These are phyloP conservation scores for Azorinus chamasolen DNA, from an alignment of 2,888 invertebrate species.

Conservation along the genomic window DNA sequence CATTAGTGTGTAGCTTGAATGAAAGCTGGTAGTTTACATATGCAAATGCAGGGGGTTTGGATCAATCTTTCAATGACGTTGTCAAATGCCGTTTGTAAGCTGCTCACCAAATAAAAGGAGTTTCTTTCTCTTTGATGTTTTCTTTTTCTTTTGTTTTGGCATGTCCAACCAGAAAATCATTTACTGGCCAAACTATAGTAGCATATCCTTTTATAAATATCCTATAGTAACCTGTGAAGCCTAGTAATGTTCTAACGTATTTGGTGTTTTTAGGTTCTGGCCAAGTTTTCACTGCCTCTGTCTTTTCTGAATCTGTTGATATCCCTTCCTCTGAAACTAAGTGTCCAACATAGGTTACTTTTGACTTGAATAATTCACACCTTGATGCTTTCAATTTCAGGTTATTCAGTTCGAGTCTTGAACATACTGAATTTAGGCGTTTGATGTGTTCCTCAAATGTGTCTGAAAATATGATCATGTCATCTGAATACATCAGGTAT, in stretches of 20 bases:
- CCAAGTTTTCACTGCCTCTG: no score
- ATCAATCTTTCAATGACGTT: neutral
- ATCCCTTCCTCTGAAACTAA: no score
- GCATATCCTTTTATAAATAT: conserved; percentile 22
- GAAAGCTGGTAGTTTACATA: conserved; percentile 19
- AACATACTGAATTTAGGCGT: conserved; percentile 2
- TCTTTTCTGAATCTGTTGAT: no score
- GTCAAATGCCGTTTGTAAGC: no score
- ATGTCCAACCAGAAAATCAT: conserved; percentile 20
- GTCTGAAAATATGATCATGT: conserved; percentile 21
- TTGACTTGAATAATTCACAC: conserved; percentile 33
- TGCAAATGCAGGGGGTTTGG: conserved; percentile 18
- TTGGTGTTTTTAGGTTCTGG: conserved; percentile 18
- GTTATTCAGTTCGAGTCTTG: conserved; percentile 9
- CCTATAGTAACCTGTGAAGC: conserved; percentile 26
- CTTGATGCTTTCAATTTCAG: conserved; percentile 19
- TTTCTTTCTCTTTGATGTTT: no score
- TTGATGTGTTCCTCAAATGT: no score
- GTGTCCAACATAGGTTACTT: conserved; percentile 10
- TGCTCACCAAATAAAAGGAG: neutral
- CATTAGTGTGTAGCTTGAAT: conserved; percentile 25
- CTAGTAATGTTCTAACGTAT: conserved; percentile 20
- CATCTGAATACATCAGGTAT: conserved; percentile 33
- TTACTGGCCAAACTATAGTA: conserved; percentile 11
- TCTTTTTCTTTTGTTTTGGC: conserved; percentile 5